Percentiles rank a stretch among this genome's conserved stretches.
Conservation (phyloP, 2,797 vertebrate genomes). For the Poeciliopsis presidionis region DNA sequence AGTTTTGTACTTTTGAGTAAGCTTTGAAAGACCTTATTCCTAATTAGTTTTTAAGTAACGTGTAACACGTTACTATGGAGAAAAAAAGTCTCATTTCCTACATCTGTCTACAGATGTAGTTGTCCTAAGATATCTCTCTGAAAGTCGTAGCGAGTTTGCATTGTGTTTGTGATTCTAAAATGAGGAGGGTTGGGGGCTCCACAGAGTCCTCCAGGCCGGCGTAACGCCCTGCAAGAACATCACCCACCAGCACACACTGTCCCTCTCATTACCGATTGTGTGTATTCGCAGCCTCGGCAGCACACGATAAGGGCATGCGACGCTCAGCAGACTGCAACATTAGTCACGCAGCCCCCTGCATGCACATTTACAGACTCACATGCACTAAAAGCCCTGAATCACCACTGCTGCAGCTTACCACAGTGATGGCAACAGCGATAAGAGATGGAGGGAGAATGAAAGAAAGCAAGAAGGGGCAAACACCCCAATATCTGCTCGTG, state of each 20-base stretch:
- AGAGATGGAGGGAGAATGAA: conserved; percentile 72
- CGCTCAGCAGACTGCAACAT: conserved; percentile 98
- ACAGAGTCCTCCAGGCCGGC: conserved; percentile 88
- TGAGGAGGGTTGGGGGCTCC: conserved; percentile 82
- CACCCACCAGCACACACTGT: conserved; percentile 57
- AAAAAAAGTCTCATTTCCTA: not conserved
- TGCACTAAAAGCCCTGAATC: conserved; percentile 63
- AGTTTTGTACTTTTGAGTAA: not conserved
- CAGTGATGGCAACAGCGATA: conserved; percentile 87
- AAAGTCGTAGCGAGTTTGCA: not conserved
- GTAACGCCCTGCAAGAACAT: conserved; percentile 87
- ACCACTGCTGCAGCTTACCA: conserved; percentile 64
- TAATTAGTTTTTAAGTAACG: not conserved
- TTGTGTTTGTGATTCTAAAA: conserved; percentile 54
- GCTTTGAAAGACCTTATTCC: not conserved
- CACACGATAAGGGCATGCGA: conserved; percentile 95
- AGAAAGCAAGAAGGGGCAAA: conserved; percentile 72
- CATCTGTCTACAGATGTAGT: not conserved
- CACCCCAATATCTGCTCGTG: conserved; percentile 88
- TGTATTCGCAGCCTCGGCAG: conserved; percentile 95
- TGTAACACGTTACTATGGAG: not conserved
- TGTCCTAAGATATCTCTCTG: conserved; percentile 1
- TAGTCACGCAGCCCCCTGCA: conserved; percentile 96
- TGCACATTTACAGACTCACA: conserved; percentile 86
- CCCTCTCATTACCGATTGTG: conserved; percentile 96